Base-by-base conservation (phyloP, 2,888 invertebrate species). In the Neoascia interrupta region DNA sequence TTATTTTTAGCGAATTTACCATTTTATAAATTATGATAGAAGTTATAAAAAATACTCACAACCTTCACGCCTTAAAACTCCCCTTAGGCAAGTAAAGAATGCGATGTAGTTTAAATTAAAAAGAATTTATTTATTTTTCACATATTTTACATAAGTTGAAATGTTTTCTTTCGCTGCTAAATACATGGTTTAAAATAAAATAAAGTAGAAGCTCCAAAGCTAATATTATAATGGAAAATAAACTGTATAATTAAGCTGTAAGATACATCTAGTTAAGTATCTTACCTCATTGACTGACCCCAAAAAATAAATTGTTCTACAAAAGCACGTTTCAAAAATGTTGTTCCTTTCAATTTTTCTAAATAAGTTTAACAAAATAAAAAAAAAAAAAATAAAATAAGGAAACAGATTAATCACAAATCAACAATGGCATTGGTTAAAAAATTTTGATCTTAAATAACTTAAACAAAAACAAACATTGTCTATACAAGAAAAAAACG, bases 361-460 rank as follows among this genome's bases (percentile, higher is more conserved):
- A 73, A 68, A 79, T 73, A 73, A 79, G 68, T 68, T 68, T 79
- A 68, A 79, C 49, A 72, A 76, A 74, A 74, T 31, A 74, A 74
- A 47, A 47, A n/a, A 47, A 47, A 43, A 75, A 72, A 76, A 75
- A 64, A 58, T 60, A 72, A 54, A 73, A 79, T 73, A 73, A 73
- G 73, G 73, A 73, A 68, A 73, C 79, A 73, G 56, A 73, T 73
- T 66, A 73, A 79, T 79, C 79, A 79, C 79, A 79, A 73, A 68
- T 79, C 41, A 79, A 79, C 79, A 79, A 79, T 79, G 79, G 79
- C 79, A 79, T 79, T 79, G 79, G 79, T 79, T 51, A 28, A 79
- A n/a, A n/a, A 79, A 79, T 79, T 79, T 79, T 79, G 79, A 79
- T 79, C 73, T 73, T 79, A 79, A 66, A 79, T 39, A 79, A 79